Evolutionary conservation across 2,888 invertebrate species (phyloP), one percentile per base, ranked within the genome.

Genomic region (Drosophila macrospina): DNA sequence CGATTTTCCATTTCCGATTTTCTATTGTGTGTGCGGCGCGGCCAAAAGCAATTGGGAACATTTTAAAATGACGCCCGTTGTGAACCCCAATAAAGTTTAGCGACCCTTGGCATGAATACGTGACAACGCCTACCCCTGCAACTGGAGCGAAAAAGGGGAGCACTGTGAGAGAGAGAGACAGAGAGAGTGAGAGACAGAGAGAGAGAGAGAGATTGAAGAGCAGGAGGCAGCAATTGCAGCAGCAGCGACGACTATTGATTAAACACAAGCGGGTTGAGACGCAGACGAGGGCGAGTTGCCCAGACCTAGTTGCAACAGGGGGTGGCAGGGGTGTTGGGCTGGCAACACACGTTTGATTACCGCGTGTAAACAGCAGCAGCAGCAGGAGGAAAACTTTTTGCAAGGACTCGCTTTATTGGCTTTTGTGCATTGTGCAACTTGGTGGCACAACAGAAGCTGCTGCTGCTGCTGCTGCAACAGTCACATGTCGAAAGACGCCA

Each of bases 341-440:
- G 80, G 85, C 76, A 88, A 89, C 89, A 72, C 73, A 77, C 87
- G 80, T 88, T 90, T 91, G 90, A 89, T 91, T 90, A 90, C 89
- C 78, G 76, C 79, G 69, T 83, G 87, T 90, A 91, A 91, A 91
- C 76, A 90, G 28, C 7, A 5, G 20, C 78, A 85, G 69, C n/a
- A 26, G 85, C 74, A 69, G 78, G 76, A 85, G 69, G 55, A 54
- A 67, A 71, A 78, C 63, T 54, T 72, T 78, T 20, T 42, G 79
- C 74, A 78, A 81, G 80, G 86, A 84, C 75, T 72, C 61, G 39
- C 24, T 45, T 32, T 10, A 44, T 37, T 52, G 52, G 39, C 39
- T 28, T 28, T 15, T 30, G 37, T 45, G 52, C 69, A 63, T 83
- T 80, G 80, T 78, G 85, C 85, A 81, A 78, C 75, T n/a, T 24